Evolutionary conservation across 1,140 invertebrate genomes (phyloP).

Genomic region (Caenorhabditis brenneri): DNA sequence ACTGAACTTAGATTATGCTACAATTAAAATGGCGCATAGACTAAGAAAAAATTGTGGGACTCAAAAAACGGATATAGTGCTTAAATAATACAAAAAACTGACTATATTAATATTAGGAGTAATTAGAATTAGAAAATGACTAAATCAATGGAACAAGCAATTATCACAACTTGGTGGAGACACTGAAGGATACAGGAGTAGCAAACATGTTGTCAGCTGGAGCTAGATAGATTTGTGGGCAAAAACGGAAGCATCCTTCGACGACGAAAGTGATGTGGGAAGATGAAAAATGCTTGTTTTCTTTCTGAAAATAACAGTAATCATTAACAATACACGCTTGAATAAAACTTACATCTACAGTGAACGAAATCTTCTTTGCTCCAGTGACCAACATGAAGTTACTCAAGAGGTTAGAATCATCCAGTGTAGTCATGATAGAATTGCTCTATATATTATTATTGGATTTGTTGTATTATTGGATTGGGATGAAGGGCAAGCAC

Average conservation of each 20-base stretch:
- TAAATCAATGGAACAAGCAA: background rate
- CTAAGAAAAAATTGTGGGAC: background rate
- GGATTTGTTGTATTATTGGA: slow-evolving; percentile 56
- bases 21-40: background rate
- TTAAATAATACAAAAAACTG: no score
- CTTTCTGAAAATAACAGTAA: slow-evolving; percentile 42
- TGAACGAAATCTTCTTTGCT: slow-evolving; percentile 10
- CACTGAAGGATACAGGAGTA: slow-evolving; percentile 40
- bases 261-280: slow-evolving; percentile 55
- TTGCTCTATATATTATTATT: no score
- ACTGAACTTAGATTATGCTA: slow-evolving; percentile 11
- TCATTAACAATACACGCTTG: slow-evolving; percentile 19
- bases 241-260: slow-evolving; percentile 61
- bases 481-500: slow-evolving; percentile 61
- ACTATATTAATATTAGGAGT: no score
- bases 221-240: slow-evolving; percentile 18
- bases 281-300: slow-evolving; percentile 63
- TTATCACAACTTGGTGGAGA: slow-evolving; percentile 41
- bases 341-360: background rate
- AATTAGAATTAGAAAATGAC: background rate
- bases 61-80: background rate
- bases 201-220: slow-evolving; percentile 21
- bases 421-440: no score
- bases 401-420: no score
- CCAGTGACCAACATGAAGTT: slow-evolving; percentile 58